A percentile compares a stretch with the other conserved stretches of the same genome.
These are phyloP conservation scores for Leptinotarsa peninsularis DNA, from an alignment of 2,888 invertebrate genomes.

Conservation along the genomic window DNA sequence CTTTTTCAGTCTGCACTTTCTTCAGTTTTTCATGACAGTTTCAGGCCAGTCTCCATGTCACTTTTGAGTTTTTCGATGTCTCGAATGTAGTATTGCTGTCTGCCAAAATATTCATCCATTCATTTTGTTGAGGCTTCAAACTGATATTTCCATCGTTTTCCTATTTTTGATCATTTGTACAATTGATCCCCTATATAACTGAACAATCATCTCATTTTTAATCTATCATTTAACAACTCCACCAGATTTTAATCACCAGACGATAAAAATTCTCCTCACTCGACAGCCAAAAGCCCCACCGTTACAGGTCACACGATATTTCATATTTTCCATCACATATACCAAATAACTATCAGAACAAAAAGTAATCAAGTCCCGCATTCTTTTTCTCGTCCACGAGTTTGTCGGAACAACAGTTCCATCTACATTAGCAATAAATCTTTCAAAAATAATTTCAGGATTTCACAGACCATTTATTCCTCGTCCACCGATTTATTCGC, in stretches of 20 bases:
- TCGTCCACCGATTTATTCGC: constrained; percentile 46
- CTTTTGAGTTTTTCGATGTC: too few relatives aligned
- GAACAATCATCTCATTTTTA: too few relatives aligned
- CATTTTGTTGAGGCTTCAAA: too few relatives aligned
- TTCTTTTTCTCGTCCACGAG: constrained; percentile 14
- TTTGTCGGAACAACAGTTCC: constrained; percentile 12
- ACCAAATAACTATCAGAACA: constrained; percentile 10
- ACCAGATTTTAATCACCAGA: neutral
- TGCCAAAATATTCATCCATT: too few relatives aligned
- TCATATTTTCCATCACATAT: neutral
- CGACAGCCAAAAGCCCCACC: neutral
- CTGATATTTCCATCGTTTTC: too few relatives aligned
- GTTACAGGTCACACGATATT: neutral
- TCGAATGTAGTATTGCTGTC: too few relatives aligned
- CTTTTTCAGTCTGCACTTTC: too few relatives aligned
- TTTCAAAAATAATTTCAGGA: constrained; percentile 22
- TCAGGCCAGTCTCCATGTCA: too few relatives aligned
- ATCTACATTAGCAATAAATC: constrained; percentile 21
- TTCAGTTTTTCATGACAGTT: too few relatives aligned
- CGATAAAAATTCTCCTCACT: neutral
- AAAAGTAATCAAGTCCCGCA: constrained; percentile 5
- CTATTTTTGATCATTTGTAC: too few relatives aligned
- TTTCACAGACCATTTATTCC: constrained; percentile 19
- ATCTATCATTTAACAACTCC: neutral
- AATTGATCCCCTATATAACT: too few relatives aligned